Conservation (phyloP, 2,797 vertebrate species). For the Manis javanica region DNA sequence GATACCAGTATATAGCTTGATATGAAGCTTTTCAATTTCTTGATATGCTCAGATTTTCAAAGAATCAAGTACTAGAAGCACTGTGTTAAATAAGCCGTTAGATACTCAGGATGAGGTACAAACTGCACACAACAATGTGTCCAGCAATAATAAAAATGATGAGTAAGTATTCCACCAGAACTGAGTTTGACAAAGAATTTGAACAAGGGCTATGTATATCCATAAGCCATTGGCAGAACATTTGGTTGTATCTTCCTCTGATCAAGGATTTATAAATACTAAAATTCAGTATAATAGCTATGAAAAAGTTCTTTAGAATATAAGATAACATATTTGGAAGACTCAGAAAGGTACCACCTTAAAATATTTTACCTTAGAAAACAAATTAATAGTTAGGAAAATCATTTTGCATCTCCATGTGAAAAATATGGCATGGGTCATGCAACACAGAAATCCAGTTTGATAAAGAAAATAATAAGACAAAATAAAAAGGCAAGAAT, state of each 20-base stretch:
- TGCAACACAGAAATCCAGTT: background rate
- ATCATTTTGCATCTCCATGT: background rate
- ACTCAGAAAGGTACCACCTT: background rate
- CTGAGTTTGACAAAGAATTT: background rate
- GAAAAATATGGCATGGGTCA: background rate
- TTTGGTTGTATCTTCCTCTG: background rate
- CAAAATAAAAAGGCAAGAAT: background rate
- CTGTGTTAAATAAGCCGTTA: background rate
- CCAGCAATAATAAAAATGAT: background rate
- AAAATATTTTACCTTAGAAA: background rate
- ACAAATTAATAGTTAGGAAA: slow-evolving; percentile 11
- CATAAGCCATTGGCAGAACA: background rate
- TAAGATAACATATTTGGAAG: background rate
- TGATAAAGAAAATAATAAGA: background rate
- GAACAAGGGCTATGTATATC: background rate
- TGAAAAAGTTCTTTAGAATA: slow-evolving; percentile 15
- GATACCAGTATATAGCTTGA: background rate
- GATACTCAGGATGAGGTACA: background rate
- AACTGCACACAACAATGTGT: background rate
- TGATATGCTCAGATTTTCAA: background rate
- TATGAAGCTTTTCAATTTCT: background rate
- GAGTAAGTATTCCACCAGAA: background rate
- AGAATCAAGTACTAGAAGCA: background rate
- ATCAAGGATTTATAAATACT: background rate
- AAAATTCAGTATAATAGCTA: background rate